These are phyloP conservation scores for Antigone vipio DNA, from an alignment of 2,113 vertebrate genomes.

Conservation along the genomic window DNA sequence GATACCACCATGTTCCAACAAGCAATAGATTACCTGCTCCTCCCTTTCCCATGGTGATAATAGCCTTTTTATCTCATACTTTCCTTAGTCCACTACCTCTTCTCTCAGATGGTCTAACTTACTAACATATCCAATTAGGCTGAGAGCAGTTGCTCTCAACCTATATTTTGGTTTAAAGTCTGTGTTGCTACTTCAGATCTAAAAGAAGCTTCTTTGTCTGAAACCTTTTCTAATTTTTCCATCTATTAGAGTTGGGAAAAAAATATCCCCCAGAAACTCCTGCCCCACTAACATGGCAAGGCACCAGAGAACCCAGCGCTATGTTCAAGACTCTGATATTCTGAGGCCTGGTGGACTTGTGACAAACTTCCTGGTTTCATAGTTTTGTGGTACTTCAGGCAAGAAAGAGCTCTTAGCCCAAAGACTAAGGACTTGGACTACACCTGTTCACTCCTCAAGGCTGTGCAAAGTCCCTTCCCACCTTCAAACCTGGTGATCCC, in stretches of 20 bases:
- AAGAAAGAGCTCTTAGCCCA: background rate
- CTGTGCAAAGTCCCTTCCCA: background rate
- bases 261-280: background rate
- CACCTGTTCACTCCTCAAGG: background rate
- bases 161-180: background rate
- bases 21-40: background rate
- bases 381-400: background rate
- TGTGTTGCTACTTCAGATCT: background rate
- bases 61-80: background rate
- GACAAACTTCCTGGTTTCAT: background rate
- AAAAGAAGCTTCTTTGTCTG: background rate
- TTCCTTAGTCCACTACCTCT: background rate
- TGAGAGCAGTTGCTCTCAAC: background rate
- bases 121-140: background rate
- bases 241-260: background rate
- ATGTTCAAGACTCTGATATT: background rate
- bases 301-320: rapidly evolving
- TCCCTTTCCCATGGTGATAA: background rate
- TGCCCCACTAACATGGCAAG: background rate
- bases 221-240: background rate
- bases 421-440: background rate
- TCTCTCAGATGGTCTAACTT: background rate
- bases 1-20: background rate
- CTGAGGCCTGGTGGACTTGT: background rate
- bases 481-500: background rate